Conservation (phyloP, 2,888 invertebrate genomes). For the Trypoxylon attenuatum region DNA sequence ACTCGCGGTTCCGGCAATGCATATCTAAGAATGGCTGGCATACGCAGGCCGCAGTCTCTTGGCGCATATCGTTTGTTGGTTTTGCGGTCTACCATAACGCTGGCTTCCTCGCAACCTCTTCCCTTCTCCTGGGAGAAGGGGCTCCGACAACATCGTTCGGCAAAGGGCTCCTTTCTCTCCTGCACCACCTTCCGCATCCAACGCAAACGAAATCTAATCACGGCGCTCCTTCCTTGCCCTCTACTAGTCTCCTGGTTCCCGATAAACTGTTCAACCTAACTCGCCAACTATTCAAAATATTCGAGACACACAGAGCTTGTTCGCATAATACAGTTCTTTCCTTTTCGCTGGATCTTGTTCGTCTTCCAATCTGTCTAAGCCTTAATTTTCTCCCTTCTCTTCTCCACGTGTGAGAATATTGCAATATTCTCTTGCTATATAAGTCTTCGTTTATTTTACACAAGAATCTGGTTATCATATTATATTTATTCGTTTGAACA, state of each 20-base stretch:
- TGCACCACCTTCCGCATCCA: constrained; percentile 38
- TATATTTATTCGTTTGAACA: too few relatives aligned
- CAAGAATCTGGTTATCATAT: too few relatives aligned
- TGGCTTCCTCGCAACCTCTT: constrained; percentile 58
- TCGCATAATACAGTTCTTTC: too few relatives aligned
- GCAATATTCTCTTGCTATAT: too few relatives aligned
- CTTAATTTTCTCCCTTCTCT: too few relatives aligned
- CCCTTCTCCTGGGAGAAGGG: constrained; percentile 55
- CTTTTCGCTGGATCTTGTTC: too few relatives aligned
- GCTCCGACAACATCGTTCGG: constrained; percentile 47
- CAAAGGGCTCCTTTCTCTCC: constrained; percentile 46
- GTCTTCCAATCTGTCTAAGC: too few relatives aligned
- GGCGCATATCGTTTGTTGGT: constrained; percentile 68
- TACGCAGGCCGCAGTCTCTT: constrained; percentile 41
- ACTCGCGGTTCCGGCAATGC: background rate
- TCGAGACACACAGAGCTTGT: too few relatives aligned
- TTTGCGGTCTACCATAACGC: constrained; percentile 70
- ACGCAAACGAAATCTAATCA: constrained; percentile 53
- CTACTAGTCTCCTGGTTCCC: constrained; percentile 11
- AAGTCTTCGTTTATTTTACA: too few relatives aligned
- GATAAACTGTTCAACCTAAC: constrained; percentile 28
- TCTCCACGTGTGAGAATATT: too few relatives aligned
- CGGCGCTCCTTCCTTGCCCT: too few relatives aligned
- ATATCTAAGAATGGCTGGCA: constrained; percentile 26
- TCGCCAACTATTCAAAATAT: constrained; percentile 24